Evolutionary conservation across 2,113 vertebrate species (phyloP).

Genomic region (Thryonomys swinderianus): DNA sequence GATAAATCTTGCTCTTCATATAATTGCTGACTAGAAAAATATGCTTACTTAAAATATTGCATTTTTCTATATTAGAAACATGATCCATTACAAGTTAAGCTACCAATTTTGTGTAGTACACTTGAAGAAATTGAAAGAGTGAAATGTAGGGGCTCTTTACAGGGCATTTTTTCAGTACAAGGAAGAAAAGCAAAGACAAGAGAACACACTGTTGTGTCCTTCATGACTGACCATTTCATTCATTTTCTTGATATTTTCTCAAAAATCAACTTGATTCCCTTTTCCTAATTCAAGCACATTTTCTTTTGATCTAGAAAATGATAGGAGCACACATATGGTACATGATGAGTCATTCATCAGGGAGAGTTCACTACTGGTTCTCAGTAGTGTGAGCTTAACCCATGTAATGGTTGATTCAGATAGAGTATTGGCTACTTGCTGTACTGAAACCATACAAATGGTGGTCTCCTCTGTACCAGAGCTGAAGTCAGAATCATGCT

Average conservation of each 20-base stretch:
- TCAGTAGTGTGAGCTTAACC: neutral
- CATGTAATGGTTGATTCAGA: neutral
- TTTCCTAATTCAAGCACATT: neutral
- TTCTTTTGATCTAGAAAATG: neutral
- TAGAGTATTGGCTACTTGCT: neutral
- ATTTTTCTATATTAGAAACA: neutral
- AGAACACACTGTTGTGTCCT: neutral
- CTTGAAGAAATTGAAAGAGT: neutral
- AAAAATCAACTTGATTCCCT: neutral
- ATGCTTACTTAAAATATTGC: neutral
- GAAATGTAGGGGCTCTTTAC: neutral
- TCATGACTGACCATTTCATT: neutral
- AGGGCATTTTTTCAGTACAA: neutral
- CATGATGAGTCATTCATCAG: neutral
- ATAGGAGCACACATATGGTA: neutral
- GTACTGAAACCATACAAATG: neutral
- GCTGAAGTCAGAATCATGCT: neutral
- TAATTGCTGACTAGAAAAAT: neutral
- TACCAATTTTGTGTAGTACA: neutral
- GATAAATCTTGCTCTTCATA: neutral
- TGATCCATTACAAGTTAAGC: neutral
- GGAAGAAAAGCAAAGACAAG: neutral
- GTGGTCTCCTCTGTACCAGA: neutral
- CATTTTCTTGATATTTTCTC: neutral
- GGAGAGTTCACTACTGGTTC: neutral